Conservation (phyloP, 2,113 vertebrate species). For the Mixornis gularis region DNA sequence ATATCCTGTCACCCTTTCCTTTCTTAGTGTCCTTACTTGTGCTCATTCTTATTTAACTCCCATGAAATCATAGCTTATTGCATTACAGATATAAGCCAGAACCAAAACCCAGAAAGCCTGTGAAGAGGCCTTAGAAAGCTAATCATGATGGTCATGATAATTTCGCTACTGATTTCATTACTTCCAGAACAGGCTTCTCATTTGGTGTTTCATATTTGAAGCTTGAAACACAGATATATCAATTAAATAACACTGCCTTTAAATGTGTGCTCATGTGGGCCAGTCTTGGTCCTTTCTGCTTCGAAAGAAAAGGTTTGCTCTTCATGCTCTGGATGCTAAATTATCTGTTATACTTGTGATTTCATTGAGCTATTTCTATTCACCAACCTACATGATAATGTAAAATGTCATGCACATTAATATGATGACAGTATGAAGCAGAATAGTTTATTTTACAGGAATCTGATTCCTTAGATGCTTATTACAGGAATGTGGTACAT, state of each 20-base stretch:
- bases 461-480: background rate
- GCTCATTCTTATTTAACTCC: background rate
- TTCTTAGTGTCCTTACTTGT: background rate
- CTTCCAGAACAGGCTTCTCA: background rate
- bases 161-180: background rate
- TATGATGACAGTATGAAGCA: background rate
- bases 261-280: background rate
- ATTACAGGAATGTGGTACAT: background rate
- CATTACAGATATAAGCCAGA: background rate
- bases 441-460: background rate
- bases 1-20: background rate
- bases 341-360: background rate
- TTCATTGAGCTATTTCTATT: background rate
- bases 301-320: background rate
- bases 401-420: background rate
- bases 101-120: background rate
- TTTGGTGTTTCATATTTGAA: background rate
- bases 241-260: background rate
- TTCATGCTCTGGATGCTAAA: background rate
- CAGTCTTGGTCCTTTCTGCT: background rate
- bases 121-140: background rate
- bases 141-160: background rate
- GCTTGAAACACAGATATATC: background rate
- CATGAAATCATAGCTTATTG: background rate
- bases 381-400: background rate